Conservation (phyloP, 2,113 vertebrate genomes). For the Indri indri region DNA sequence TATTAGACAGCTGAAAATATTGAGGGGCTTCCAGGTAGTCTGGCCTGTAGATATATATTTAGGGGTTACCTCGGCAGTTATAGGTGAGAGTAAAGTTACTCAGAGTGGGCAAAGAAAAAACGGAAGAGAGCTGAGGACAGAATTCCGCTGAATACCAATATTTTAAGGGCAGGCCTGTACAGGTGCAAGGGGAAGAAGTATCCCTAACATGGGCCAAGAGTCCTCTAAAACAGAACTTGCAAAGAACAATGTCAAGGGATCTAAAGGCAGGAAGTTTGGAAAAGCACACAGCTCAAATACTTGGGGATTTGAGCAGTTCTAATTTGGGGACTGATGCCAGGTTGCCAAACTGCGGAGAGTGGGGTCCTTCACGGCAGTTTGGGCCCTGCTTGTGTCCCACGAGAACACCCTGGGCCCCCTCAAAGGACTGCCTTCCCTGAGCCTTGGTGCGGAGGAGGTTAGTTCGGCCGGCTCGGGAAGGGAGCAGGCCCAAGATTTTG, state of each 20-base stretch:
- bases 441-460: background rate
- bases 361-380: background rate
- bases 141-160: background rate
- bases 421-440: background rate
- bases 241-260: background rate
- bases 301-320: background rate
- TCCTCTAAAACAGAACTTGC: background rate
- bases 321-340: background rate
- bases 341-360: background rate
- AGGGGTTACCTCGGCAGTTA: background rate
- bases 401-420: background rate
- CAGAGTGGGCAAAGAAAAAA: background rate
- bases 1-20: background rate
- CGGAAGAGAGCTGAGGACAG: background rate
- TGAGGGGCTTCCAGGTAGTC: background rate
- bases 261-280: background rate
- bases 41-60: background rate
- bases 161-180: background rate
- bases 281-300: background rate
- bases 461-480: background rate
- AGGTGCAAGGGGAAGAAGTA: background rate
- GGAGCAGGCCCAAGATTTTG: background rate
- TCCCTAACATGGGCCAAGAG: too few relatives aligned
- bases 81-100: background rate
- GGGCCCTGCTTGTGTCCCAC: background rate